Evolutionary conservation across 2,888 invertebrate species (phyloP).

Genomic region (Ichneumoninae sp.): DNA sequence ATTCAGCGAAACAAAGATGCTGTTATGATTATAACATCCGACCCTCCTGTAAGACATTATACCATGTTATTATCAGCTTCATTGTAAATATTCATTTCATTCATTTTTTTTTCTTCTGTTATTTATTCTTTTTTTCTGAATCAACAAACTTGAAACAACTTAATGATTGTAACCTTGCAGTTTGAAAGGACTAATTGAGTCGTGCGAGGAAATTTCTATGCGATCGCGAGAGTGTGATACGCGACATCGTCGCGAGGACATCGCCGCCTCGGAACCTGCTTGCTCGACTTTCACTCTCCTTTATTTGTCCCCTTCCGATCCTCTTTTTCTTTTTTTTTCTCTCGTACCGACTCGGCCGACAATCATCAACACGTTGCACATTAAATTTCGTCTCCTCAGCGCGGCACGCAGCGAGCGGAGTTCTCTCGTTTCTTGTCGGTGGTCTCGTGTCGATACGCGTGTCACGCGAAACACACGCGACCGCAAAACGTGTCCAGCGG

Average conservation of each 20-base stretch:
- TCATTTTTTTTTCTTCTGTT: neutral
- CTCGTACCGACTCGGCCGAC: slow-evolving; percentile 32
- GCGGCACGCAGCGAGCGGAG: slow-evolving; percentile 20
- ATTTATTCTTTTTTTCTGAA: neutral
- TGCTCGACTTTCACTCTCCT: slow-evolving; percentile 41
- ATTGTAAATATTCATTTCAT: neutral
- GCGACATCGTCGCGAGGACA: neutral
- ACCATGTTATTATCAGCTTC: neutral
- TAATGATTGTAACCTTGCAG: slow-evolving; percentile 2
- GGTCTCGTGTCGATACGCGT: slow-evolving; percentile 34
- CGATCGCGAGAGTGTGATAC: slow-evolving; percentile 7
- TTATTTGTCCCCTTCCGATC: neutral
- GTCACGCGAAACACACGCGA: slow-evolving; percentile 56
- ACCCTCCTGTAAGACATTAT: neutral
- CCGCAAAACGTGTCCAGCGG: slow-evolving; percentile 35
- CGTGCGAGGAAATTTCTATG: slow-evolving; percentile 33
- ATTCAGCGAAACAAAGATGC: neutral
- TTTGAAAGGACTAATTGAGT: slow-evolving; percentile 42
- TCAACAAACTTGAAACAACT: slow-evolving; percentile 18
- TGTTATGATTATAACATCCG: neutral
- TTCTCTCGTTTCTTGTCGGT: slow-evolving; percentile 41
- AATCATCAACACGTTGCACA: slow-evolving; percentile 48
- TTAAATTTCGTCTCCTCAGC: slow-evolving; percentile 32
- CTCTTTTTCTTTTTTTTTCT: neutral
- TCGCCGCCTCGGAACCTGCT: slow-evolving; percentile 45